These are phyloP conservation scores for Paratrypauchen microcephalus DNA, from an alignment of 2,797 vertebrate species.

Conservation along the genomic window DNA sequence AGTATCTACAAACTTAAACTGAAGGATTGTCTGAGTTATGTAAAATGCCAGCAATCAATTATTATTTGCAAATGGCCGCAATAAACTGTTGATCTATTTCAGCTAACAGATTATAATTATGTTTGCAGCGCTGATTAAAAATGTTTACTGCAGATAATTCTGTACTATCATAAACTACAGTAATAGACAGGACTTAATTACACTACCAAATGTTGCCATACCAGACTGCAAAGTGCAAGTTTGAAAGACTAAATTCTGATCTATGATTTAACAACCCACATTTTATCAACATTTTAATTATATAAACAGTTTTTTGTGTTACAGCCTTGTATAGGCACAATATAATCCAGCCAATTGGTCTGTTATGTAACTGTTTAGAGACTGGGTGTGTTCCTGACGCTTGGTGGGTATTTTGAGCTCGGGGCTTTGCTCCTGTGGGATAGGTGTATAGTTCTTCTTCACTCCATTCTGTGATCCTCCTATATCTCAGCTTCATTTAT, in stretches of 20 bases:
- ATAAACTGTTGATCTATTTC: slow-evolving; percentile 9
- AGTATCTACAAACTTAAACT: neutral
- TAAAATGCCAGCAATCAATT: neutral
- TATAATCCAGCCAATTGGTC: slow-evolving; percentile 1
- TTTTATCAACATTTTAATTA: too few species aligned
- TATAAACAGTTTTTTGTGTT: too few species aligned
- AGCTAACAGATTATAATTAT: neutral
- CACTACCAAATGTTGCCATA: slow-evolving; percentile 23
- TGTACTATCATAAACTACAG: slow-evolving; percentile 4
- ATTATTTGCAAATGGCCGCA: neutral
- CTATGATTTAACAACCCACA: neutral
- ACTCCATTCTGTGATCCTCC: slow-evolving; percentile 47
- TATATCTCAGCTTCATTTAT: slow-evolving; percentile 70
- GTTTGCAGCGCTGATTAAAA: slow-evolving; percentile 12
- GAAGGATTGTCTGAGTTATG: neutral
- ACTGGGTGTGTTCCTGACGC: slow-evolving; percentile 52
- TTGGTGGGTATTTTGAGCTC: slow-evolving; percentile 61
- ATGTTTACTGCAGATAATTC: slow-evolving; percentile 11
- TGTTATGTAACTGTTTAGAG: slow-evolving; percentile 40
- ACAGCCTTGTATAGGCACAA: too few species aligned
- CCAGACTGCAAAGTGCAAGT: neutral
- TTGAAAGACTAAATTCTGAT: neutral
- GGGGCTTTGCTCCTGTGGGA: slow-evolving; percentile 66
- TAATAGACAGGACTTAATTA: slow-evolving; percentile 8
- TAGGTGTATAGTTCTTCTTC: slow-evolving; percentile 45